Conservation (phyloP, 1,140 invertebrate genomes). For the Lanistes nyassanus region DNA sequence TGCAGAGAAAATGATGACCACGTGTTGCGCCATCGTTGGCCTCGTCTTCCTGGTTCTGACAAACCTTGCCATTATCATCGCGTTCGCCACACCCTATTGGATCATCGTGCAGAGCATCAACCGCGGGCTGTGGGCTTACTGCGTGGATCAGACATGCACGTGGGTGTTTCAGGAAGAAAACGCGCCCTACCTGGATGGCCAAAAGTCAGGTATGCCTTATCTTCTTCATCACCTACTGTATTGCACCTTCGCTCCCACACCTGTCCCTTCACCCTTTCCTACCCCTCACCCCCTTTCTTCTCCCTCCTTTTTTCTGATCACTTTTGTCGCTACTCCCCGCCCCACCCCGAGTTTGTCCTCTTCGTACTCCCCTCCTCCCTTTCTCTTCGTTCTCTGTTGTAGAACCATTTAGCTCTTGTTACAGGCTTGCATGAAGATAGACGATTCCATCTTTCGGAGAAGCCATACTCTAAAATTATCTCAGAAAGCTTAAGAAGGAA, state of each 20-base stretch:
- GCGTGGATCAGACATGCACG: conserved; percentile 19
- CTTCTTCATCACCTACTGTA: not conserved
- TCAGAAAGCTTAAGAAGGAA: too few species aligned
- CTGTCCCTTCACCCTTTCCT: not conserved
- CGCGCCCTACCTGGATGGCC: not conserved
- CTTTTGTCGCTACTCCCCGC: not conserved
- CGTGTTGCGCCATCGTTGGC: conserved; percentile 46
- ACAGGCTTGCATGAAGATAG: too few species aligned
- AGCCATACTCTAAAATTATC: too few species aligned
- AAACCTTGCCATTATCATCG: conserved; percentile 51
- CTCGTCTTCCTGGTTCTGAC: conserved; percentile 48
- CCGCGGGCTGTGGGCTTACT: conserved; percentile 48
- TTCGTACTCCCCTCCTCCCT: not conserved
- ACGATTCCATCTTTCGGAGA: too few species aligned
- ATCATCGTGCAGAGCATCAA: conserved; percentile 20
- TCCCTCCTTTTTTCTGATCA: not conserved
- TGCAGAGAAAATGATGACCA: conserved; percentile 33
- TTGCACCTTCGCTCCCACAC: not conserved
- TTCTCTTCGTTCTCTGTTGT: conserved; percentile 1
- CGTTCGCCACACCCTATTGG: conserved; percentile 54
- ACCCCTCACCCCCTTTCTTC: not conserved
- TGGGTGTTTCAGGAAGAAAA: conserved; percentile 43
- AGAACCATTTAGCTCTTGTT: too few species aligned
- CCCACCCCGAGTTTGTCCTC: not conserved
- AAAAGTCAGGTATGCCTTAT: not conserved